A percentile compares a stretch with the other conserved stretches of the same genome.
phyloP scores from a whole-genome alignment of 2,888 invertebrate genomes.

The Drosophila neotestacea region DNA sequence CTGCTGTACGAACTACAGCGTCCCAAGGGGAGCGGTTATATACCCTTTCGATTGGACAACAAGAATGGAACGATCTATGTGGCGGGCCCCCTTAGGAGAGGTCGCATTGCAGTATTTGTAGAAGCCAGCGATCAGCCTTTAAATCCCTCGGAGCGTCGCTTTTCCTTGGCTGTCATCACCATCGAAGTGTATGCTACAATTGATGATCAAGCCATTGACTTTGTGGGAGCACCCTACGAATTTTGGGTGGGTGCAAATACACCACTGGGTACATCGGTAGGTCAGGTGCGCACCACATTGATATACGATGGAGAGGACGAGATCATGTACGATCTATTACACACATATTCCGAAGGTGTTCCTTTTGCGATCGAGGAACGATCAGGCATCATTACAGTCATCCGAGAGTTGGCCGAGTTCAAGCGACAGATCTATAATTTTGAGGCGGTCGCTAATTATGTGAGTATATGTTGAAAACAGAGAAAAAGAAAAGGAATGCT shows the following conservation, averaged over 20 bases:
- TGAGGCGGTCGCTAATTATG: constrained; percentile 90
- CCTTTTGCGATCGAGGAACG: constrained; percentile 96
- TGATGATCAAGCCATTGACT: constrained; percentile 88
- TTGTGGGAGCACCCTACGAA: constrained; percentile 94
- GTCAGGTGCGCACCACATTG: constrained; percentile 92
- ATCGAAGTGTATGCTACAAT: constrained; percentile 89
- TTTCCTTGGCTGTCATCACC: constrained; percentile 93
- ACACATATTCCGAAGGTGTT: constrained; percentile 95
- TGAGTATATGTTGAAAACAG: constrained; percentile 57
- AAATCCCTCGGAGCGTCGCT: constrained; percentile 93
- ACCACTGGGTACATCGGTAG: constrained; percentile 93
- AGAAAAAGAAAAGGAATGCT: background rate
- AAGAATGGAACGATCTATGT: constrained; percentile 90
- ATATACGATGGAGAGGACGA: constrained; percentile 88
- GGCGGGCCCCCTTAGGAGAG: constrained; percentile 88
- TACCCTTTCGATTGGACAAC: constrained; percentile 90
- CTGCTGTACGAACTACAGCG: constrained; percentile 91
- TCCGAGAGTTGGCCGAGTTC: constrained; percentile 90
- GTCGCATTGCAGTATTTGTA: constrained; percentile 92
- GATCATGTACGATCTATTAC: constrained; percentile 91
- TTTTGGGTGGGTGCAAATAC: constrained; percentile 96
- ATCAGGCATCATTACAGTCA: constrained; percentile 94
- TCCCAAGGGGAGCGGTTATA: constrained; percentile 88
- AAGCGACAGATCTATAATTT: constrained; percentile 90
- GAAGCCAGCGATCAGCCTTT: constrained; percentile 93